These are phyloP conservation scores for Bombus impatiens DNA, from an alignment of 1,140 invertebrate species.

Conservation along the genomic window DNA sequence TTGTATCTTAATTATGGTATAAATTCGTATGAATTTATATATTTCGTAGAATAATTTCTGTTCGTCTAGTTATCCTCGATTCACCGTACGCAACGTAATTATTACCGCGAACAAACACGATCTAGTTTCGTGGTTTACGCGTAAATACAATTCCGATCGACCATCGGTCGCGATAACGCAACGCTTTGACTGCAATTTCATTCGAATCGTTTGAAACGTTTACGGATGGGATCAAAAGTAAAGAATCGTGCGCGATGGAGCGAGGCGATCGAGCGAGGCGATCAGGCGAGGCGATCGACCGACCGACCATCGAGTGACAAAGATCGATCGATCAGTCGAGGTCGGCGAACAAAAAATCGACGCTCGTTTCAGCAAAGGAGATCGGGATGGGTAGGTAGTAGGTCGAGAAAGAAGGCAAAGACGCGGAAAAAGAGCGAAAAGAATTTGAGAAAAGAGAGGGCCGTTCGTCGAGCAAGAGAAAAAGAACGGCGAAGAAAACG, in stretches of 20 bases:
- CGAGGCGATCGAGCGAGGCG: constrained; percentile 3
- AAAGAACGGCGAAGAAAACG: not conserved
- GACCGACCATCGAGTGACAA: constrained; percentile 18
- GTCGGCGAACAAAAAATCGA: constrained; percentile 66
- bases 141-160: not conserved
- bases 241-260: constrained; percentile 9
- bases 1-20: not conserved
- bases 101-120: not conserved
- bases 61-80: not conserved
- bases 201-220: not conserved
- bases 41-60: not conserved
- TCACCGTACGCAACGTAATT: not conserved
- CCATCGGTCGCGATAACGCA: not conserved
- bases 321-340: constrained; percentile 72
- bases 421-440: constrained; percentile 9
- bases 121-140: not conserved
- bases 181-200: not conserved
- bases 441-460: constrained; percentile 39
- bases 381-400: constrained; percentile 32
- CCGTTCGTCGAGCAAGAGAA: not conserved
- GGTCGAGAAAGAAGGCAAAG: constrained; percentile 28
- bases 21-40: not conserved
- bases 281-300: constrained; percentile 44
- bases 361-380: constrained; percentile 68
- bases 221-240: not conserved